Percentiles rank a stretch among this genome's conserved stretches.
Evolutionary conservation across 1,140 invertebrate genomes (phyloP).

Genomic region (silkworm (Bombyx mori)): DNA sequence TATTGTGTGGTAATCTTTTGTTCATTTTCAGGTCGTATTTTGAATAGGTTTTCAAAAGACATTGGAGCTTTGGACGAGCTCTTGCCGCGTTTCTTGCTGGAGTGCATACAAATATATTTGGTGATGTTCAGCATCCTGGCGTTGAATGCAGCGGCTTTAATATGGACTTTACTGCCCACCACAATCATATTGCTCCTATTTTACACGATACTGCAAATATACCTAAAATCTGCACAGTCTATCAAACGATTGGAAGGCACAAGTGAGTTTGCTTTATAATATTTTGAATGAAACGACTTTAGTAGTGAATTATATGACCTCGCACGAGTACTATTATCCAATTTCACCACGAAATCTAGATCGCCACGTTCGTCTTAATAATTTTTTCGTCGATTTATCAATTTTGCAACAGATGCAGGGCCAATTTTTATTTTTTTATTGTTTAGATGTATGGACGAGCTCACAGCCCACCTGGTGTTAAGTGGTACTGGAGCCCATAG

Average conservation of each 20-base stretch:
- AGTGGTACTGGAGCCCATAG: too few species aligned
- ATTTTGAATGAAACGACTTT: too few species aligned
- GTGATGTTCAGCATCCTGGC: constrained; percentile 74
- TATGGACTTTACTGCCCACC: constrained; percentile 80
- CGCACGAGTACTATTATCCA: too few species aligned
- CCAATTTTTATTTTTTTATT: too few species aligned
- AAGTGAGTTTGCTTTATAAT: constrained; percentile 65
- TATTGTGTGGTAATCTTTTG: constrained; percentile 1
- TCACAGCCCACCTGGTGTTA: too few species aligned
- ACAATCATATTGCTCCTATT: constrained; percentile 79
- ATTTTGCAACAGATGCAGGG: too few species aligned
- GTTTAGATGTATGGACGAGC: too few species aligned
- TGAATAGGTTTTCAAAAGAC: constrained; percentile 84
- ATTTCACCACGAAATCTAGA: too few species aligned
- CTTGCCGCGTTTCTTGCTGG: constrained; percentile 83
- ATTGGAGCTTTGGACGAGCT: constrained; percentile 87
- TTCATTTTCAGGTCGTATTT: constrained; percentile 72
- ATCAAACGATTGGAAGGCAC: constrained; percentile 89
- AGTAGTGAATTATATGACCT: too few species aligned
- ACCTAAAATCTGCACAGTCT: constrained; percentile 86
- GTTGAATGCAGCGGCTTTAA: constrained; percentile 82
- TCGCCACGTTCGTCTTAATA: too few species aligned
- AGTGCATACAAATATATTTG: constrained; percentile 81
- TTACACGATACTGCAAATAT: constrained; percentile 81
- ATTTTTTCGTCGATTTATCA: too few species aligned